Evolutionary conservation across 2,888 invertebrate genomes (phyloP).

Genomic region (Heliconius hortense): DNA sequence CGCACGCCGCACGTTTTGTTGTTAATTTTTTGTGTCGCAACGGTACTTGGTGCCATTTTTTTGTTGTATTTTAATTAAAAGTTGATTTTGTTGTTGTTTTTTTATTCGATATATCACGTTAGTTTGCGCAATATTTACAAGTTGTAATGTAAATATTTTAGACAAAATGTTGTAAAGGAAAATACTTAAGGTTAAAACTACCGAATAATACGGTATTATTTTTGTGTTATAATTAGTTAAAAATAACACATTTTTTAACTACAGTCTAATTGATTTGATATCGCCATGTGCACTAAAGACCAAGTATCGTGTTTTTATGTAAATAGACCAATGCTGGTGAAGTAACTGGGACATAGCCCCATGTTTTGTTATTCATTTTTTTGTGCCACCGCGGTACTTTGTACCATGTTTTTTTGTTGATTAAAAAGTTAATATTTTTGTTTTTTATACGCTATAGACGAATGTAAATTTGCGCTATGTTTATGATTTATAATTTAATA

Average conservation of each 20-base stretch:
- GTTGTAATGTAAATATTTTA: neutral
- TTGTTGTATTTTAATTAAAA: neutral
- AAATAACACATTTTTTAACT: neutral
- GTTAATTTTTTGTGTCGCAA: neutral
- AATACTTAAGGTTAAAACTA: neutral
- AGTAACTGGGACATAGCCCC: neutral
- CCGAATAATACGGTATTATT: no score
- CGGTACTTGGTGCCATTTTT: constrained; percentile 23
- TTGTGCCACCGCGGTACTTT: neutral
- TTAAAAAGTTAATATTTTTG: neutral
- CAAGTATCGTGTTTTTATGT: neutral
- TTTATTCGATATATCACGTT: neutral
- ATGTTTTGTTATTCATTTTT: neutral
- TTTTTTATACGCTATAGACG: neutral
- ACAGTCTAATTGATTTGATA: neutral
- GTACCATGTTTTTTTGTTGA: neutral
- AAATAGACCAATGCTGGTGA: neutral
- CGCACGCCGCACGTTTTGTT: constrained; percentile 12
- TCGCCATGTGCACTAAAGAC: neutral
- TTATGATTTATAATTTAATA: neutral
- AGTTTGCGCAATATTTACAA: neutral
- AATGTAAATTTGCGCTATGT: neutral
- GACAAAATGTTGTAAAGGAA: neutral
- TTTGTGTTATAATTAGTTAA: neutral
- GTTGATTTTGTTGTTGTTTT: neutral